Percentiles rank a stretch among this genome's conserved stretches.
phyloP scores from a whole-genome alignment of 1,140 invertebrate genomes.

The Pentalonia nigronervosa region DNA sequence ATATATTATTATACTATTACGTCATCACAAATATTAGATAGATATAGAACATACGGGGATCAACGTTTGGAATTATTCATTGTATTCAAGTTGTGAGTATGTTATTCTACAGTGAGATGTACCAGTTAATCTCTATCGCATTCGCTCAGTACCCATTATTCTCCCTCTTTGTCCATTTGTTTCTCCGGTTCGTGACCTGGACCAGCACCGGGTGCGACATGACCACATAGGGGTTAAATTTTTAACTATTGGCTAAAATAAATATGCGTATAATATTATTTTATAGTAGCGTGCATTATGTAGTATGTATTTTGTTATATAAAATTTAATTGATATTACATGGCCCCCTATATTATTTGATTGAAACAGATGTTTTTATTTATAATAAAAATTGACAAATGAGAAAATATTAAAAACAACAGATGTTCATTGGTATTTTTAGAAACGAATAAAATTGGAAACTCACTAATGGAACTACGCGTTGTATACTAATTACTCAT shows the following conservation, averaged over 20 bases:
- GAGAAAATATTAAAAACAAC: constrained; percentile 56
- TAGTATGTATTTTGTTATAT: constrained; percentile 26
- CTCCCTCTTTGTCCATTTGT: neutral
- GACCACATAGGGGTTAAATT: constrained; percentile 4
- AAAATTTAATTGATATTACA: constrained; percentile 44
- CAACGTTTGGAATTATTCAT: constrained; percentile 26
- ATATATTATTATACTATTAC: constrained; percentile 34
- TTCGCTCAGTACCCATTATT: constrained; percentile 19
- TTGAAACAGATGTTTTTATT: constrained; percentile 56
- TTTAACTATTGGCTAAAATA: constrained; percentile 9
- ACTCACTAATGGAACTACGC: constrained; percentile 14
- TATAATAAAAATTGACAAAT: constrained; percentile 56
- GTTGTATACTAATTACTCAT: constrained; percentile 50
- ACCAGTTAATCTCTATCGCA: constrained; percentile 37
- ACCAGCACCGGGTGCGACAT: constrained; percentile 20
- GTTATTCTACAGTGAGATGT: constrained; percentile 34
- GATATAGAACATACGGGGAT: neutral
- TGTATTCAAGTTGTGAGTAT: constrained; percentile 6
- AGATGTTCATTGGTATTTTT: constrained; percentile 56
- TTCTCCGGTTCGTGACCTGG: neutral
- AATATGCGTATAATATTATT: constrained; percentile 19
- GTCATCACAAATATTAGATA: constrained; percentile 40
- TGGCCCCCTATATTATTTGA: constrained; percentile 38
- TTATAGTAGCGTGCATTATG: constrained; percentile 17
- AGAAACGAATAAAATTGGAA: constrained; percentile 48